Evolutionary conservation across 2,888 invertebrate genomes (phyloP), one percentile per base, ranked within the genome.

Genomic region (Caradrina kadenii): DNA sequence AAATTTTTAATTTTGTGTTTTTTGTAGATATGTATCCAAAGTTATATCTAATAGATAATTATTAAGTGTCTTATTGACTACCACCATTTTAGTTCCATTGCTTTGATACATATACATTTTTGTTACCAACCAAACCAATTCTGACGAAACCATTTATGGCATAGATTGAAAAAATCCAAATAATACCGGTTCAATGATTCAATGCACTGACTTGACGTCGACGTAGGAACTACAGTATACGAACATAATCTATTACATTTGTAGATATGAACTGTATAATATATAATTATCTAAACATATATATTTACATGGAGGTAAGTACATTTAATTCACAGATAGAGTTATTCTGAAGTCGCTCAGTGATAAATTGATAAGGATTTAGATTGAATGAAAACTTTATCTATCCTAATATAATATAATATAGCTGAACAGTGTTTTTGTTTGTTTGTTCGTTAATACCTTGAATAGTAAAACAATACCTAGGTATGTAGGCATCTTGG

Each of bases 231-330:
- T 79, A 67, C 59, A 70, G 54, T 69, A 62, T 59, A 79, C 48
- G 56, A 82, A 84, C 72, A 67, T 73, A 84, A 70, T 69, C 53
- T 62, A 63, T 62, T 76, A 58, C 35, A 66, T 55, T 65, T 56
- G 22, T 64, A n/a, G n/a, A n/a, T n/a, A 63, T 63, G 26, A 66
- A 19, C 35, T 61, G 55, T 35, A 69, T 26, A 26, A 26, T 26
- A 26, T 56, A 50, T 61, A 66, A 45, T 45, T 53, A 62, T 58
- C 63, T 80, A 68, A 82, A 72, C 62, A 74, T 59, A 70, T 59
- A 70, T 58, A 79, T 61, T 75, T 53, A 80, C 26, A 61, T 26
- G 48, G 45, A 52, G n/a, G 4, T 58, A 26, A 50, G 42, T 72
- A 49, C 49, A 75, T 61, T 66, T 62, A 79, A 19, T 58, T 49